phyloP scores from a whole-genome alignment of 2,888 invertebrate species.

The Pterostichus niger region DNA sequence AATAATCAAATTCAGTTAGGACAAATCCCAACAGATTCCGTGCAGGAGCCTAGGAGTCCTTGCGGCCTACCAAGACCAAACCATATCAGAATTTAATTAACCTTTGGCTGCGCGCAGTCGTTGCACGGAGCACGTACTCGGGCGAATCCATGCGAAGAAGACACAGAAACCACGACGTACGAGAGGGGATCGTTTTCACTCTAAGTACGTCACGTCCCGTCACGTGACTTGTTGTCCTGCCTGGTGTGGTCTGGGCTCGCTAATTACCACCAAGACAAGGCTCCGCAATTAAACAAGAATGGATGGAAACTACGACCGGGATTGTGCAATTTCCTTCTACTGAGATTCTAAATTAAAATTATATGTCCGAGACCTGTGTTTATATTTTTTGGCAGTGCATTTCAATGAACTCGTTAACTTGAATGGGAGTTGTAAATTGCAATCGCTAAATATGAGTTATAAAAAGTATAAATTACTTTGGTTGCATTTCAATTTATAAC shows the following conservation, averaged over 20 bases:
- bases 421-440: not conserved
- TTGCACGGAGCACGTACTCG: conserved; percentile 1
- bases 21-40: conserved; percentile 27
- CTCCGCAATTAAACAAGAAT: conserved; percentile 51
- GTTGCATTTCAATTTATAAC: too few species aligned
- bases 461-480: too few species aligned
- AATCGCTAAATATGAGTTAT: too few species aligned
- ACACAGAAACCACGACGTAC: not conserved
- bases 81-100: conserved; percentile 61
- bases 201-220: conserved; percentile 57
- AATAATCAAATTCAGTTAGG: conserved; percentile 52
- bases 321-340: conserved; percentile 30
- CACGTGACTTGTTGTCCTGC: conserved; percentile 58
- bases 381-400: conserved; percentile 4
- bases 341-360: too few species aligned
- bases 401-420: not conserved
- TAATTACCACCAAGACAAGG: conserved; percentile 33
- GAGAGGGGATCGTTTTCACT: conserved; percentile 33
- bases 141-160: conserved; percentile 19
- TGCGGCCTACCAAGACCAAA: conserved; percentile 37
- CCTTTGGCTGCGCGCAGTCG: conserved; percentile 42
- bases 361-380: not conserved
- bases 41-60: not conserved
- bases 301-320: conserved; percentile 36
- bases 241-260: conserved; percentile 1